Base-by-base conservation (phyloP, 2,113 vertebrate genomes). In the Oreamnos americanus region DNA sequence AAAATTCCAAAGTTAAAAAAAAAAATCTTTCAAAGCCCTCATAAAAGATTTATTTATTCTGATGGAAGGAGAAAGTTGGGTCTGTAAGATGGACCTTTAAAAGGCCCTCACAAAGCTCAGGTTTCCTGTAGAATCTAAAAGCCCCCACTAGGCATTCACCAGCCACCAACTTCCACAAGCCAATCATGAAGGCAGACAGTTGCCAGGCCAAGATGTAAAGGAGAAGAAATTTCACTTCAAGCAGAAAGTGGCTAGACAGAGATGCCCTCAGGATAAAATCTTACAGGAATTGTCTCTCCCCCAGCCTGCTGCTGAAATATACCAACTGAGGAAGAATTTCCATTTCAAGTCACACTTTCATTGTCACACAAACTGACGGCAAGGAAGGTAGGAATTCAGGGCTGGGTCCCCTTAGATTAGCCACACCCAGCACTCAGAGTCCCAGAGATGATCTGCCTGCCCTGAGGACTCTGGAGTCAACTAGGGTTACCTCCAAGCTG, bases 21-120 rank as follows among this genome's bases (percentile, higher is more conserved):
- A 88, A 16, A 96, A 90, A 53, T n/a, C 36, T 43, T 90, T 58
- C 30, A 76, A 82, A 45, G 17, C 7, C 3, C 51, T 88, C 67
- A 86, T 71, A 76, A 92, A 92, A 94, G 30, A 91, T 94, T 92
- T 71, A 84, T 88, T 94, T 79, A 86, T 74, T 82, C 58, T n/a
- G 33, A 57, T 3, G 16, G 86, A 74, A 82, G 39, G 19, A 62
- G 36, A 30, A 55, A 43, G 74, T 17, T 10, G 14, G 55, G 25
- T 26, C 4, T 13, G 0, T 39, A 49, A 15, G 62, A 45, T 0
- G 12, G 33, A 51, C 2, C 30, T 92, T 49, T 91, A 57, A 25
- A 71, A 93, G 28, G 36, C 30, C 16, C 36, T 51, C 51, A 11
- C 30, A 5, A 0, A 21, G 28, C 15, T 16, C 45, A n/a, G 49